A percentile compares a stretch with the other conserved stretches of the same genome.
Evolutionary conservation across 2,113 vertebrate species (phyloP).

Genomic region (Pseudorasbora parva): DNA sequence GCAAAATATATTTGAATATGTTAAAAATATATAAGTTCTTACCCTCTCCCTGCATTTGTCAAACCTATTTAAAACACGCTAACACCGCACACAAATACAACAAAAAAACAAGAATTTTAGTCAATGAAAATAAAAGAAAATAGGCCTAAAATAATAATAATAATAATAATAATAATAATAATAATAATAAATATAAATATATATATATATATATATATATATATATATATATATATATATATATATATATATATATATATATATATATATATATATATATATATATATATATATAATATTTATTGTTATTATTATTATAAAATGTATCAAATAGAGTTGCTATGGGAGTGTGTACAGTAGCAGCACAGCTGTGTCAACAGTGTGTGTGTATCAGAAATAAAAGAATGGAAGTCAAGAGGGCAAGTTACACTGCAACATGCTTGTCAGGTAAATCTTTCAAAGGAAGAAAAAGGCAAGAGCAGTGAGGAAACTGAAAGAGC

Average conservation of each 20-base stretch:
- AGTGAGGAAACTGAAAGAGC: constrained; percentile 8
- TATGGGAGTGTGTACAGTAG: not conserved
- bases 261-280: too few relatives aligned
- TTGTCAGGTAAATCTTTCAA: constrained; percentile 22
- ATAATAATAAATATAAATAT: too few relatives aligned
- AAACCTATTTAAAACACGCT: constrained; percentile 12
- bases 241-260: too few relatives aligned
- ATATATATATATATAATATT: too few relatives aligned
- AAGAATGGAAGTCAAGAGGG: not conserved
- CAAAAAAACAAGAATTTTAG: not conserved
- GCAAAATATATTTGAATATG: constrained; percentile 21
- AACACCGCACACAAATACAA: not conserved
- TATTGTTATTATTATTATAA: too few relatives aligned
- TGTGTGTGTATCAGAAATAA: not conserved
- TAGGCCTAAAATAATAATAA: too few relatives aligned
- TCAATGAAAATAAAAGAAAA: not conserved
- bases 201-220: too few relatives aligned
- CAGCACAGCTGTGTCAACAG: not conserved
- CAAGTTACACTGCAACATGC: constrained; percentile 4
- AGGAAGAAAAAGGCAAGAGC: not conserved
- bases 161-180: too few relatives aligned
- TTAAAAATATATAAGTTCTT: not conserved
- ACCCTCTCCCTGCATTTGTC: constrained; percentile 12
- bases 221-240: too few relatives aligned
- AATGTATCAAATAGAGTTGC: too few relatives aligned